Conservation (phyloP, 2,888 invertebrate genomes). For the Eristalinus aeneus region DNA sequence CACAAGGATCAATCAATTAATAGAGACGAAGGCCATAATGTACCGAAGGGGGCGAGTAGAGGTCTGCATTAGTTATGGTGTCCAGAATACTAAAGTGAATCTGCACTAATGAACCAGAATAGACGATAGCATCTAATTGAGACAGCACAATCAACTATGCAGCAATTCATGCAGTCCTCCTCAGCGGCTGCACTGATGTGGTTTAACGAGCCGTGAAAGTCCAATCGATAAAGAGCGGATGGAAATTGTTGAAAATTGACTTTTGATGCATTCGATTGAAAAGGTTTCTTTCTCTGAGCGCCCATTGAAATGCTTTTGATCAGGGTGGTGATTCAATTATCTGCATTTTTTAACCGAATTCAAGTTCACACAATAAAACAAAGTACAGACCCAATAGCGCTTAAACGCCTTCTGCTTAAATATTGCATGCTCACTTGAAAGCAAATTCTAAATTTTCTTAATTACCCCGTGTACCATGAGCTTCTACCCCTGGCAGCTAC, state of each 20-base stretch:
- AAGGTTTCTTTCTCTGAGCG: neutral
- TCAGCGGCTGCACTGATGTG: neutral
- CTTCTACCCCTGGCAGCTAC: neutral
- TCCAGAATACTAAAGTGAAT: conserved; percentile 10
- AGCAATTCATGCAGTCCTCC: neutral
- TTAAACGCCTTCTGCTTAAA: too few relatives aligned
- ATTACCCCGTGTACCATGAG: neutral
- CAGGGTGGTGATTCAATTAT: too few relatives aligned
- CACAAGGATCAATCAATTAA: conserved; percentile 41
- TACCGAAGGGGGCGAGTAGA: neutral
- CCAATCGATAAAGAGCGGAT: neutral
- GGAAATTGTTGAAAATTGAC: neutral
- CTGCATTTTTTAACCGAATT: neutral
- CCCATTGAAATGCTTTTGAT: neutral
- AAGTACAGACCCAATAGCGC: neutral
- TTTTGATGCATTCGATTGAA: neutral
- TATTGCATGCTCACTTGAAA: conserved; percentile 19
- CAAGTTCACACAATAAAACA: conserved; percentile 14
- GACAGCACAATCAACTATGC: neutral
- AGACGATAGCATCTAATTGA: conserved; percentile 6
- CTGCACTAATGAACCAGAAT: conserved; percentile 14
- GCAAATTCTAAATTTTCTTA: conserved; percentile 9
- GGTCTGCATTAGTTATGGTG: neutral
- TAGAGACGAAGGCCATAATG: neutral
- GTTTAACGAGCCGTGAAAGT: neutral